These are phyloP conservation scores for Malacosoma neustria DNA, from an alignment of 2,888 invertebrate species.

Conservation along the genomic window DNA sequence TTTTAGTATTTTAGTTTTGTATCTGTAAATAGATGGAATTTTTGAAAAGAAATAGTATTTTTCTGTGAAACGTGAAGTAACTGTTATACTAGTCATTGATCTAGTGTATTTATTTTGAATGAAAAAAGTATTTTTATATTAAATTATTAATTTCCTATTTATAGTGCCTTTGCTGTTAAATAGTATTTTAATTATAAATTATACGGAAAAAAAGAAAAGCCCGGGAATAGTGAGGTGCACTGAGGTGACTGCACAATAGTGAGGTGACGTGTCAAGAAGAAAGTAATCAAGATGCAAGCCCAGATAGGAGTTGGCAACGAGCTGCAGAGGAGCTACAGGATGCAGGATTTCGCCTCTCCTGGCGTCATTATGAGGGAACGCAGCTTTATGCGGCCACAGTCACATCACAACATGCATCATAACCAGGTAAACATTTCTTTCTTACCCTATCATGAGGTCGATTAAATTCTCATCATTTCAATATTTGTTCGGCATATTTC, in stretches of 20 bases:
- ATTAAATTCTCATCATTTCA: no score
- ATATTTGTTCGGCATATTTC: no score
- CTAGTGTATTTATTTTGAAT: slow-evolving; percentile 67
- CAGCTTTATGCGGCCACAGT: slow-evolving; percentile 80
- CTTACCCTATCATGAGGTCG: no score
- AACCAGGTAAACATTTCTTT: slow-evolving; percentile 61
- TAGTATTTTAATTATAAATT: slow-evolving; percentile 5
- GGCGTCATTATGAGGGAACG: slow-evolving; percentile 79
- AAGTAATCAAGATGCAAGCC: slow-evolving; percentile 49
- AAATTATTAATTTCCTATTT: slow-evolving; percentile 10
- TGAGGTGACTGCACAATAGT: slow-evolving; percentile 2
- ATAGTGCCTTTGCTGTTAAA: slow-evolving; percentile 5
- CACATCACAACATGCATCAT: slow-evolving; percentile 73
- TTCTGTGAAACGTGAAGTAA: slow-evolving; percentile 38
- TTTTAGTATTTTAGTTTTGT: slow-evolving; percentile 28
- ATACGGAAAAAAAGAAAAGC: slow-evolving; percentile 35
- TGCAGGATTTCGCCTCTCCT: slow-evolving; percentile 72
- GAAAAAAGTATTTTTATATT: slow-evolving; percentile 26
- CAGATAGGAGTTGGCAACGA: slow-evolving; percentile 59
- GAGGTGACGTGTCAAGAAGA: neutral
- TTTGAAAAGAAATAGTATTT: slow-evolving; percentile 39
- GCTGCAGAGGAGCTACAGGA: slow-evolving; percentile 67
- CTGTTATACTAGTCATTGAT: slow-evolving; percentile 70
- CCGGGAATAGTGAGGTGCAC: slow-evolving; percentile 13
- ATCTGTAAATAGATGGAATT: slow-evolving; percentile 33